Evolutionary conservation across 2,888 invertebrate genomes (phyloP).

Genomic region (Dryobotodes eremita): DNA sequence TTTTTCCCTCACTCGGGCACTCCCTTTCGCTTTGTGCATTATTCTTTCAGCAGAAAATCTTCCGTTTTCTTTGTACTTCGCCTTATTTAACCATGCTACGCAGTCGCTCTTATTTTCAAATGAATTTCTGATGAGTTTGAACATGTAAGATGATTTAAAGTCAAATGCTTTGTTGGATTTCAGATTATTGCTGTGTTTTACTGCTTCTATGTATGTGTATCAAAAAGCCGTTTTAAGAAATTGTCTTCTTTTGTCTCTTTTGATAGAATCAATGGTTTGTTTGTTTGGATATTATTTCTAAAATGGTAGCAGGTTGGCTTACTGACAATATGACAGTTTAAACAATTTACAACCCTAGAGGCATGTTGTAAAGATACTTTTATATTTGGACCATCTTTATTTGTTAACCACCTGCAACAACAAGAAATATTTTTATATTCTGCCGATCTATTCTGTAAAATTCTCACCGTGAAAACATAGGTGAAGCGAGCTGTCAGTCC

Average conservation of each 20-base stretch:
- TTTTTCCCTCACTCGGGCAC: conserved; percentile 24
- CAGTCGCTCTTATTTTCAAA: conserved; percentile 59
- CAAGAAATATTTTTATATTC: too few relatives aligned
- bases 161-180: conserved; percentile 2
- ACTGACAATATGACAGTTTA: too few relatives aligned
- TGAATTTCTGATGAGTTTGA: conserved; percentile 57
- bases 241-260: background rate
- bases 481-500: too few relatives aligned
- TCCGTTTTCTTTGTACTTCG: conserved; percentile 72
- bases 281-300: too few relatives aligned
- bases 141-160: conserved; percentile 24
- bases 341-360: too few relatives aligned
- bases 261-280: background rate
- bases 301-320: too few relatives aligned
- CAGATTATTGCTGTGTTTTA: conserved; percentile 2
- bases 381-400: too few relatives aligned
- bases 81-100: conserved; percentile 70
- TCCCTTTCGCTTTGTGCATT: conserved; percentile 73
- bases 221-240: background rate
- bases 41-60: conserved; percentile 75
- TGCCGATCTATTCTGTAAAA: too few relatives aligned
- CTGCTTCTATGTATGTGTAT: background rate
- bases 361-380: too few relatives aligned
- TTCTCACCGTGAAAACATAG: too few relatives aligned
- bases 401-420: too few relatives aligned